Evolutionary conservation across 1,140 invertebrate genomes (phyloP).

Genomic region (Aphaenogaster ashmeadi): DNA sequence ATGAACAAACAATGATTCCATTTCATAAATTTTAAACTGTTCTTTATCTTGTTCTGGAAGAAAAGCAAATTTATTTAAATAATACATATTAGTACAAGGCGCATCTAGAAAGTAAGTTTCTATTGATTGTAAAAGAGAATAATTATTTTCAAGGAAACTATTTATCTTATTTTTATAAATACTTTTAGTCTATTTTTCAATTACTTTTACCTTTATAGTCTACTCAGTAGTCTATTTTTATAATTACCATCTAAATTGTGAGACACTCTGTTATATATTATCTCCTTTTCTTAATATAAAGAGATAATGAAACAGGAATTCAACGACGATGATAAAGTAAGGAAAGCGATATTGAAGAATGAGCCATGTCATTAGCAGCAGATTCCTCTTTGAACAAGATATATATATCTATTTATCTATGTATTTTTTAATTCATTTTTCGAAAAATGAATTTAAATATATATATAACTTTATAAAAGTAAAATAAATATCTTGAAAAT

Average conservation of each 20-base stretch:
- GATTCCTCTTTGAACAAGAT: not conserved
- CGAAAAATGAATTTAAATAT: not conserved
- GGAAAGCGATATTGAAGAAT: not conserved
- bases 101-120: not conserved
- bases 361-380: not conserved
- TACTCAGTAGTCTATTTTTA: not conserved
- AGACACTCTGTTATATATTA: not conserved
- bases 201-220: no score
- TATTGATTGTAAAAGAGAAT: not conserved
- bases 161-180: not conserved
- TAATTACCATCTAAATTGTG: not conserved
- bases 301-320: not conserved
- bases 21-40: slow-evolving; percentile 87
- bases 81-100: not conserved
- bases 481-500: not conserved
- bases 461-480: not conserved
- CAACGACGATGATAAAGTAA: not conserved
- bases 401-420: no score
- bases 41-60: slow-evolving; percentile 68
- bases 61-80: slow-evolving; percentile 26
- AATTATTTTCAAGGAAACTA: not conserved
- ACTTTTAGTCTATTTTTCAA: not conserved
- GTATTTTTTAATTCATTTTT: no score
- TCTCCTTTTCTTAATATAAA: not conserved
- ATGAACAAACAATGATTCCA: slow-evolving; percentile 86